Evolutionary conservation across 2,888 invertebrate species (phyloP), one percentile per base, ranked within the genome.

Genomic region (Erebia palarica): DNA sequence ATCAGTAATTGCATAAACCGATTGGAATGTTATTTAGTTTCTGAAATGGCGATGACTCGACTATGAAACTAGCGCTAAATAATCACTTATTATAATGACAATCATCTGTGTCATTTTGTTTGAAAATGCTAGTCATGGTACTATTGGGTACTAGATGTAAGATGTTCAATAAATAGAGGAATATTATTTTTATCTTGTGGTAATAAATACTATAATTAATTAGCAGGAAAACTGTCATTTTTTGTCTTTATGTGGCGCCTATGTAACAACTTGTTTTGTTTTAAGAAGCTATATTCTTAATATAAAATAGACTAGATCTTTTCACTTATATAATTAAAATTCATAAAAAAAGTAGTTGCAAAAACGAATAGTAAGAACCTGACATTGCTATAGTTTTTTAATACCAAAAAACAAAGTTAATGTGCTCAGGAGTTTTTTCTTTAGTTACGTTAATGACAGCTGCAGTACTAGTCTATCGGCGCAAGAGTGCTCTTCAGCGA

Each of bases 91-190:
- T 73, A 59, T 75, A 64, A 60, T 49, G 68, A 72, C 61, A 55
- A 68, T 65, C 70, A 75, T 72, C 63, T 71, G 75, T 79, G 77
- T 80, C 81, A 79, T 79, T 82, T 77, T 75, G 78, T 80, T 80
- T 47, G 57, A 82, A 69, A 86, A 84, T 85, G 87, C 91, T 92
- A 92, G 91, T 91, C 91, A 91, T 86, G 87, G 87, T 88, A 78
- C 79, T 86, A 80, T 86, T 88, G 86, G 83, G 80, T 88, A 86
- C 87, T 89, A 87, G 87, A 86, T 80, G 76, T 81, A 84, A 78
- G 80, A 73, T 73, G 71, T 72, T 71, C 71, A 61, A 64, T 75
- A 65, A 71, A 72, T 71, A 73, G 70, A 69, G 73, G 73, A 73
- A 75, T 75, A 68, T 74, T 72, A 72, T 51, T 36, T 64, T 71